phyloP scores from a whole-genome alignment of 2,113 vertebrate genomes.

The Psilopsiagon aymara region DNA sequence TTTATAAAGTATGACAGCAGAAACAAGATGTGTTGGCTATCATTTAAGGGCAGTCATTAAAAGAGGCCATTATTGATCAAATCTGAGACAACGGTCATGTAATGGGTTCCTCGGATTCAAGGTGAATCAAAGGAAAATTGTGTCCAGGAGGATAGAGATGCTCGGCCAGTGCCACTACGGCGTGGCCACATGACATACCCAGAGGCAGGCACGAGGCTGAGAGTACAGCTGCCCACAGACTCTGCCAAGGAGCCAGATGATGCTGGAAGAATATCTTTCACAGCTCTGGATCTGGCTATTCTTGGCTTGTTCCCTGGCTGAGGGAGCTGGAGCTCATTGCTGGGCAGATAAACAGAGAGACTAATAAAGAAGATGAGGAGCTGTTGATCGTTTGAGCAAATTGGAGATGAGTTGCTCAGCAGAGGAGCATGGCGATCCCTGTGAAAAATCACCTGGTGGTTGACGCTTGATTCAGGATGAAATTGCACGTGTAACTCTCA shows the following conservation, averaged over 20 bases:
- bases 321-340: slow-evolving; percentile 22
- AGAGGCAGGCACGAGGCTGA: slow-evolving; percentile 30
- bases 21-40: slow-evolving; percentile 24
- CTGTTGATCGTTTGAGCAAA: not conserved
- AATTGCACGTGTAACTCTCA: not conserved
- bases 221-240: slow-evolving; percentile 36
- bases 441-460: slow-evolving; percentile 35
- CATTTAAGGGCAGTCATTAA: slow-evolving; percentile 17
- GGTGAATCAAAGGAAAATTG: slow-evolving; percentile 71
- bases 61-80: not conserved
- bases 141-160: slow-evolving; percentile 56
- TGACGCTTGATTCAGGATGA: slow-evolving; percentile 24
- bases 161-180: not conserved
- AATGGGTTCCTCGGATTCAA: slow-evolving; percentile 48
- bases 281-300: slow-evolving; percentile 51
- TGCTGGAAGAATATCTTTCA: slow-evolving; percentile 57
- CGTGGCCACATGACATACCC: slow-evolving; percentile 30
- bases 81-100: not conserved
- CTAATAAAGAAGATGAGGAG: slow-evolving; percentile 37
- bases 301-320: slow-evolving; percentile 48
- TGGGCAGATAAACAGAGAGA: slow-evolving; percentile 62
- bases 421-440: not conserved
- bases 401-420: slow-evolving; percentile 9
- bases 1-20: slow-evolving; percentile 55
- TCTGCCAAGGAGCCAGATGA: slow-evolving; percentile 63